Base-by-base conservation (phyloP, 2,888 invertebrate species). In the Odontothrips loti region DNA sequence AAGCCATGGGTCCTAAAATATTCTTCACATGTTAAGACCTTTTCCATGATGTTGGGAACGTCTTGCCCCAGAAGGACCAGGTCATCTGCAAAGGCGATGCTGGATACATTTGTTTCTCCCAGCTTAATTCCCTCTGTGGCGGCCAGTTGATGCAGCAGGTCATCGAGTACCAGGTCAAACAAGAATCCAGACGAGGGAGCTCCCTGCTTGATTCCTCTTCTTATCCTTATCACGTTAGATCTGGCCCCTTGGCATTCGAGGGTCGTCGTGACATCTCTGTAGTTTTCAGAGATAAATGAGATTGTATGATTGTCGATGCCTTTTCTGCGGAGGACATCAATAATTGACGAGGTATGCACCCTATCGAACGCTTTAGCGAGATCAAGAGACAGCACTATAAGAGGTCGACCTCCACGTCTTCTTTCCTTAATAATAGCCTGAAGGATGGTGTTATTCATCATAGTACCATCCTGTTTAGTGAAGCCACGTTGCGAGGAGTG, bases 331-430 rank as follows among this genome's bases (percentile, higher is more conserved):
- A 89, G 84, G 79, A 86, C 84, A 4, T 83, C 84, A 51, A 83
- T 20, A 0, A 83, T 75, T 1, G 84, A 48, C 10, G 12, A 9
- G 48, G 12, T 12, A 48, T 12, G 9, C 12, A 86, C 85, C 0
- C 84, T 86, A 83, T 88, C 88, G 83, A 87, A 88, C 6, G 88
- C 88, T 83, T 88, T 88, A 20, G 86, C 85, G 47, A 88, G 86
- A 83, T 89, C 88, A 12, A 48, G 48, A 11, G 48, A 48, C 10
- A 12, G 10, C 10, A 48, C 48, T 12, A 48, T 12, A 12, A 48
- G 48, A 12, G 48, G 48, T 48, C 12, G 9, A 12, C 48, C 48
- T 48, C 12, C 12, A 9, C 9, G 48, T 12, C 48, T 48, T 11
- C 12, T 9, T 48, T 48, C 48, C 48, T 48, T 48, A 12, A 48